Percentiles rank a stretch among this genome's conserved stretches.
Evolutionary conservation across 2,888 invertebrate genomes (phyloP).

Genomic region (Thymelicus sylvestris): DNA sequence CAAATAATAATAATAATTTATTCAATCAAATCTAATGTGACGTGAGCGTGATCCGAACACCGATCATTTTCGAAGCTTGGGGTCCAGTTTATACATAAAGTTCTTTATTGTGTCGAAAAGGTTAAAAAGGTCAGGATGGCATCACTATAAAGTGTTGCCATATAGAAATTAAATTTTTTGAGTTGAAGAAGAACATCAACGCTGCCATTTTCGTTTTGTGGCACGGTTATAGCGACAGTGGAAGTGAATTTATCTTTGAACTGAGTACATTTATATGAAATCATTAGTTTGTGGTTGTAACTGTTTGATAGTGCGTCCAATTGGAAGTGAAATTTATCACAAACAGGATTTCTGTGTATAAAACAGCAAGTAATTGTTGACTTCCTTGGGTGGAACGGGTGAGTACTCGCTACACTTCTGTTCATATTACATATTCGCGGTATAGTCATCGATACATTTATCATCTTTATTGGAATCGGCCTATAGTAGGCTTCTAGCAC

Average conservation of each 20-base stretch:
- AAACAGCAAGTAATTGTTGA: slow-evolving; percentile 64
- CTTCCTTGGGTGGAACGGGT: slow-evolving; percentile 77
- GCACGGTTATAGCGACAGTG: slow-evolving; percentile 76
- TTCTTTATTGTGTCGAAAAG: slow-evolving; percentile 38
- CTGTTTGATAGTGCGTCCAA: slow-evolving; percentile 56
- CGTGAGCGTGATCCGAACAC: too few species aligned
- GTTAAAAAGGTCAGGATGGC: neutral
- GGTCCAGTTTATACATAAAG: too few species aligned
- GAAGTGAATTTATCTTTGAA: slow-evolving; percentile 61
- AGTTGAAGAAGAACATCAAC: slow-evolving; percentile 51
- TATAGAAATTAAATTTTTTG: slow-evolving; percentile 41
- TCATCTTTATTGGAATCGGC: neutral
- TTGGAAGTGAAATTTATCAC: slow-evolving; percentile 53
- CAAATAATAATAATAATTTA: too few species aligned
- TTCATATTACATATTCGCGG: slow-evolving; percentile 60
- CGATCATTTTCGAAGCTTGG: too few species aligned
- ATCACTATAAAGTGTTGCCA: slow-evolving; percentile 40
- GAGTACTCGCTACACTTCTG: slow-evolving; percentile 75
- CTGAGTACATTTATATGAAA: slow-evolving; percentile 47
- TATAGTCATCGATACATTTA: slow-evolving; percentile 21
- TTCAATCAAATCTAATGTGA: too few species aligned
- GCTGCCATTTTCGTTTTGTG: slow-evolving; percentile 85
- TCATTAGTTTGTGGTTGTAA: slow-evolving; percentile 26
- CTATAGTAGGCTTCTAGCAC: neutral
- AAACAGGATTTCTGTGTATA: slow-evolving; percentile 56